These are phyloP conservation scores for Papilio dardanus DNA, from an alignment of 1,140 invertebrate genomes.

Conservation along the genomic window DNA sequence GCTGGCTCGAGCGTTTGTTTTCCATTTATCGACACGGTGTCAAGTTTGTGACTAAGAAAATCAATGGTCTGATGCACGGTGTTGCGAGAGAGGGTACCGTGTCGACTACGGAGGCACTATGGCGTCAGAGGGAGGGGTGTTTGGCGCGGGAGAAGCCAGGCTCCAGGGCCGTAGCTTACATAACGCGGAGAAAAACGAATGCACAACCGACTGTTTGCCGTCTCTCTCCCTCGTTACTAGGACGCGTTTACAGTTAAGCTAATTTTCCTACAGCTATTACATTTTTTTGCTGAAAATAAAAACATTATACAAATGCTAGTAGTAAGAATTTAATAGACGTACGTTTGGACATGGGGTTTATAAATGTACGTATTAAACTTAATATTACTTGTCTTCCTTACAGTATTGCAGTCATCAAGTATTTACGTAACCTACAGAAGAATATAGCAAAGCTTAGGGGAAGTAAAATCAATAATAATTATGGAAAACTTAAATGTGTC, in stretches of 20 bases:
- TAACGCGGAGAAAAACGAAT: conserved; percentile 76
- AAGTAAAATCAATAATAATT: background rate
- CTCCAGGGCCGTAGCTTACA: conserved; percentile 77
- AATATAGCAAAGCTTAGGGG: background rate
- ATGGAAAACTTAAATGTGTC: background rate
- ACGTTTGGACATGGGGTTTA: too few species aligned
- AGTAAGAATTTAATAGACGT: background rate
- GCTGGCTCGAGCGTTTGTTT: conserved; percentile 15
- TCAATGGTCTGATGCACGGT: conserved; percentile 33
- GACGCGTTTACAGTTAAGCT: conserved; percentile 38
- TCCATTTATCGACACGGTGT: conserved; percentile 27
- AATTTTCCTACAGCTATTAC: conserved; percentile 48
- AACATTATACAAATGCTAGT: conserved; percentile 29
- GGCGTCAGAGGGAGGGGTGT: conserved; percentile 42
- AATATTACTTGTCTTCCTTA: background rate
- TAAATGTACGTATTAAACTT: too few species aligned
- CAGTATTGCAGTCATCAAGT: background rate
- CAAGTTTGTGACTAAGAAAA: conserved; percentile 7
- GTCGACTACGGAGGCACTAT: conserved; percentile 31
- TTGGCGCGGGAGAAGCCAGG: conserved; percentile 58
- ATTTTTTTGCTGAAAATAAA: conserved; percentile 3
- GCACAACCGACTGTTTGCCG: conserved; percentile 58
- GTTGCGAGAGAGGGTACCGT: conserved; percentile 14
- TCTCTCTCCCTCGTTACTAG: conserved; percentile 66
- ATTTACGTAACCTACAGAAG: background rate